Evolutionary conservation across 2,797 vertebrate genomes (phyloP).

Genomic region (Cryptoprocta ferox): DNA sequence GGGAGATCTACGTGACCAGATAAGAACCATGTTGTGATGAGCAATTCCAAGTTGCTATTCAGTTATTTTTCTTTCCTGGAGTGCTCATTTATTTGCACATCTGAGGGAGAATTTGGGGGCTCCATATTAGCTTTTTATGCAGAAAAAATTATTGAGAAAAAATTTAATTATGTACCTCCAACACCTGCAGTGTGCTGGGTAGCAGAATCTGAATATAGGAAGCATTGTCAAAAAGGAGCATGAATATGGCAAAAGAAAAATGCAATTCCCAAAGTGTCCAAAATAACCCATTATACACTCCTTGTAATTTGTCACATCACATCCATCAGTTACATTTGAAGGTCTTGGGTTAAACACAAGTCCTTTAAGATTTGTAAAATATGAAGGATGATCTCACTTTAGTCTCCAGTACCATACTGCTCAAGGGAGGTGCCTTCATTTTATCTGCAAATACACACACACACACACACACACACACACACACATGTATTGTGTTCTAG

Average conservation of each 20-base stretch:
- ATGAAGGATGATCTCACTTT: neutral
- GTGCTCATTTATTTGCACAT: neutral
- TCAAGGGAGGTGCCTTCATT: neutral
- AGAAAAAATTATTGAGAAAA: conserved; percentile 27
- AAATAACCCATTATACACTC: neutral
- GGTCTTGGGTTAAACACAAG: neutral
- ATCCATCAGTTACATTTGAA: neutral
- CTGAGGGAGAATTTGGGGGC: conserved; percentile 10
- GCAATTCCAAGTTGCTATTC: conserved; percentile 40
- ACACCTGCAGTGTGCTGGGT: neutral
- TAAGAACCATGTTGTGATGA: neutral
- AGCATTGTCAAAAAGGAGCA: neutral
- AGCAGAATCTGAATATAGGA: neutral
- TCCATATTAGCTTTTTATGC: neutral
- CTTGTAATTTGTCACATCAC: neutral
- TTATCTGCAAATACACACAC: neutral
- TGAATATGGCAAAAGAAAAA: conserved; percentile 14
- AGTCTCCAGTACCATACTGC: neutral
- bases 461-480: rapidly evolving
- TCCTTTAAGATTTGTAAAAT: conserved; percentile 33
- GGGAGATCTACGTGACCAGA: neutral
- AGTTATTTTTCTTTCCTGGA: neutral
- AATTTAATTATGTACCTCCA: conserved; percentile 25
- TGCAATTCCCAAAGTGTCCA: neutral
- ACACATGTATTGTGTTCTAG: neutral